Evolutionary conservation across 2,797 vertebrate genomes (phyloP).

Genomic region (Anomalospiza imberbis): DNA sequence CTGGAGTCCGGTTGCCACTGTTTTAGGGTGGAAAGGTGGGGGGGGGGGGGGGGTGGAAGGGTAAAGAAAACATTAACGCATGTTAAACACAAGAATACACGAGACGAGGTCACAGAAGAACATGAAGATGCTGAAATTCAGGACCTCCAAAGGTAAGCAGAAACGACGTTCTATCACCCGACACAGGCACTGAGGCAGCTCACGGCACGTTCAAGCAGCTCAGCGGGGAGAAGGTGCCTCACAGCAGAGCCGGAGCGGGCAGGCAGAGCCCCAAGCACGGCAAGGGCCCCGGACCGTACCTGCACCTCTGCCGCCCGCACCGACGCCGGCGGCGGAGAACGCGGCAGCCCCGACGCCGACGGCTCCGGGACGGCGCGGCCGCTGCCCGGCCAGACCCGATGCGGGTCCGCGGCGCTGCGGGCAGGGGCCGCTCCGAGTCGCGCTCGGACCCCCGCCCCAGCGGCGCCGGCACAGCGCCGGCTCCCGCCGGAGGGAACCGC

Average conservation of each 20-base stretch:
- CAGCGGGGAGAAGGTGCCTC: background rate
- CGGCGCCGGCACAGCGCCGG: background rate
- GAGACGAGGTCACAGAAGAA: background rate
- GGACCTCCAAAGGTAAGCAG: background rate
- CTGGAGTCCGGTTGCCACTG: background rate
- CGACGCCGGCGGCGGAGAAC: background rate
- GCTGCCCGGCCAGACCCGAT: background rate
- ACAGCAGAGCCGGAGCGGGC: background rate
- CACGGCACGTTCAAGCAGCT: background rate
- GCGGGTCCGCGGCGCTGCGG: background rate
- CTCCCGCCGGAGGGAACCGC: background rate
- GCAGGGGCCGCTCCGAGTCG: background rate
- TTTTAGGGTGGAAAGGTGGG: accelerated
- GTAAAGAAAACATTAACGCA: background rate
- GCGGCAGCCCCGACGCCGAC: background rate
- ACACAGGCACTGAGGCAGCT: background rate
- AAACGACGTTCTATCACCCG: background rate
- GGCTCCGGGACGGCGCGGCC: background rate
- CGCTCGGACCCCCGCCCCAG: background rate
- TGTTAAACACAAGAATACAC: background rate
- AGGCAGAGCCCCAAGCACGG: background rate
- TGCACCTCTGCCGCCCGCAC: background rate
- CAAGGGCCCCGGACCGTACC: background rate
- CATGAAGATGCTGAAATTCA: background rate
- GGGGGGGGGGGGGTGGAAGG: accelerated